phyloP scores from a whole-genome alignment of 2,113 vertebrate genomes.

The Ailuropoda melanoleuca region DNA sequence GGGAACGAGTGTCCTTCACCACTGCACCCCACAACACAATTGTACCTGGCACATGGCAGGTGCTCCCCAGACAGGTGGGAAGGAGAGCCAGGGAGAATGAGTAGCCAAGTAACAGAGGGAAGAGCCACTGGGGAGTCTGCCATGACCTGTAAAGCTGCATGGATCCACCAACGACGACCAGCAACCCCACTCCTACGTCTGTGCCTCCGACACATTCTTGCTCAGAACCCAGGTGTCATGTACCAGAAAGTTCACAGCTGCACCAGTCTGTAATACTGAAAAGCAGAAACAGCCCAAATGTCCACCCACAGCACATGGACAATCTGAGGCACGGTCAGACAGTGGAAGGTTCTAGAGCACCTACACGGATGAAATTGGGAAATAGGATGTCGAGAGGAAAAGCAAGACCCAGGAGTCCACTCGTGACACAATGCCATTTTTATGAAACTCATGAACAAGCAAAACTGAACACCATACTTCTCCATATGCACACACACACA shows the following conservation, averaged over 20 bases:
- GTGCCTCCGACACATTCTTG: neutral
- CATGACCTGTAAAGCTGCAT: neutral
- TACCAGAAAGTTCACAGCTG: neutral
- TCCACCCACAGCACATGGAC: neutral
- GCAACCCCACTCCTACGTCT: neutral
- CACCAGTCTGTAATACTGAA: neutral
- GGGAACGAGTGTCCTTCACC: neutral
- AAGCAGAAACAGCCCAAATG: neutral
- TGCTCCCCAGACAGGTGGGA: neutral
- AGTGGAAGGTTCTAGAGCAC: neutral
- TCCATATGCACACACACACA: rapidly evolving
- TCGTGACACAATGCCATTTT: neutral
- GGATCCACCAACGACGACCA: rapidly evolving
- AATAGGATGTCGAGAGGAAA: rapidly evolving
- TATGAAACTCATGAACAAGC: neutral
- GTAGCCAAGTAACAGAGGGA: neutral
- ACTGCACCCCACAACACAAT: rapidly evolving
- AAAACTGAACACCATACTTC: neutral
- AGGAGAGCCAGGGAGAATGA: neutral
- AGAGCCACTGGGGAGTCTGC: neutral
- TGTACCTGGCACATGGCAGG: neutral
- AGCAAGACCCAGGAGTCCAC: neutral
- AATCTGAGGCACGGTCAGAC: neutral
- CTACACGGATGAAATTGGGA: neutral
- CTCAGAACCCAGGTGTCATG: rapidly evolving